Evolutionary conservation across 2,797 vertebrate genomes (phyloP), one percentile per base, ranked within the genome.

Genomic region (Oryzias sinensis): DNA sequence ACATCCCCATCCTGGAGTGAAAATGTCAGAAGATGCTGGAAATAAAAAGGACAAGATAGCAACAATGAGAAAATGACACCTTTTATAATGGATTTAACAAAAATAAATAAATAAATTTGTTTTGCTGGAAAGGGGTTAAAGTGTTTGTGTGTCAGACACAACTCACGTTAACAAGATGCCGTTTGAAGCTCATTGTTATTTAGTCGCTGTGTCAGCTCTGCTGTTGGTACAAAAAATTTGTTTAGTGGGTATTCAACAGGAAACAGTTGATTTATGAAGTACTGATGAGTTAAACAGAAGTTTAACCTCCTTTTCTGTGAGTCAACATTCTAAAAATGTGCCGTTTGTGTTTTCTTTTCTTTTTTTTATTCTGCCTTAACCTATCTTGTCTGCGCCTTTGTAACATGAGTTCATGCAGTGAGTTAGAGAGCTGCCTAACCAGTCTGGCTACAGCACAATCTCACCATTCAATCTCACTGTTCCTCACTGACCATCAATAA

Each of bases 81-180:
- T 27, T 27, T 27, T 27, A 27, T 27, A 6, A 27, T 53, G 22
- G 25, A 27, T 42, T 13, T 42, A 4, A 22, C 20, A 22, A 16
- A n/a, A 8, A 53, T 14, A 4, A 8, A 13, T 6, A 11, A 3
- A 25, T 37, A 1, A 7, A 20, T 41, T 9, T 4, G 13, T 8
- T 8, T 29, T 4, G 2, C 8, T 15, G 4, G 16, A 4, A 27
- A 42, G 11, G 9, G 17, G 27, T 44, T 17, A 41, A 25, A 9
- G 24, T 14, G 45, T 25, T 7, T 11, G 5, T 24, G 42, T 3
- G 6, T 15, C 18, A 16, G 43, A 53, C 5, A 5, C 43, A 43
- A 88, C 93, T 93, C 83, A 95, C 94, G 1, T 92, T 92, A 9
- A 95, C 91, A 6, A 88, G 80, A 54, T 94, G 92, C 37, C 91